Conservation (phyloP, 2,113 vertebrate species). For the Tyto alba region DNA sequence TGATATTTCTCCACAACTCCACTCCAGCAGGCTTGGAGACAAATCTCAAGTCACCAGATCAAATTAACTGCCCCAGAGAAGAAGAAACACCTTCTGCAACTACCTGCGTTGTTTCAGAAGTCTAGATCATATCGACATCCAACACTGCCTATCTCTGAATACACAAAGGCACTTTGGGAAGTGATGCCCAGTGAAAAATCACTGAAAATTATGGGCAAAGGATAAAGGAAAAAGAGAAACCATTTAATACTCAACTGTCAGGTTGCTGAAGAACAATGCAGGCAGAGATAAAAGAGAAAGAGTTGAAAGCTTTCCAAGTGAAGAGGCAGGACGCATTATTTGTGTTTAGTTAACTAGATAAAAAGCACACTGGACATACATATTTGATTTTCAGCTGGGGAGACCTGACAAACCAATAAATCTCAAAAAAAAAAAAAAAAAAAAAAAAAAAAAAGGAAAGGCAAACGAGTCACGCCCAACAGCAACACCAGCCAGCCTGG, state of each 20-base stretch:
- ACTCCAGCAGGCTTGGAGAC: not conserved
- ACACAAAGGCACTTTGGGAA: not conserved
- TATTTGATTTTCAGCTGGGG: conserved; percentile 1
- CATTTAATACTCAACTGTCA: conserved; percentile 38
- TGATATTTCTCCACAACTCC: not conserved
- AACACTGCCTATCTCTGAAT: not conserved
- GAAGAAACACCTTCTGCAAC: not conserved
- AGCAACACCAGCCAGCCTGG: not conserved
- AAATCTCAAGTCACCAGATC: not conserved
- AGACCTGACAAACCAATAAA: not conserved
- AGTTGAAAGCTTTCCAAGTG: conserved; percentile 40
- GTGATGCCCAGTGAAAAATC: not conserved
- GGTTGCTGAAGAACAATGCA: conserved; percentile 35
- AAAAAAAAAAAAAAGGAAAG: not conserved
- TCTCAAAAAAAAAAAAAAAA: not conserved
- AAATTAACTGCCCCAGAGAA: not conserved
- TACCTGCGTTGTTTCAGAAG: not conserved
- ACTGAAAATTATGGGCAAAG: not conserved
- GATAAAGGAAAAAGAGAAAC: conserved; percentile 14
- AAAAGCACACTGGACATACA: conserved; percentile 31
- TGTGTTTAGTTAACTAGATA: conserved; percentile 49
- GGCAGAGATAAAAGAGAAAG: conserved; percentile 46
- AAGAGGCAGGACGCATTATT: conserved; percentile 11
- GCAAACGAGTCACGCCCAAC: not conserved
- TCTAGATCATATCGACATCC: not conserved